phyloP scores from a whole-genome alignment of 2,113 vertebrate species.

The Poicephalus gulielmi region DNA sequence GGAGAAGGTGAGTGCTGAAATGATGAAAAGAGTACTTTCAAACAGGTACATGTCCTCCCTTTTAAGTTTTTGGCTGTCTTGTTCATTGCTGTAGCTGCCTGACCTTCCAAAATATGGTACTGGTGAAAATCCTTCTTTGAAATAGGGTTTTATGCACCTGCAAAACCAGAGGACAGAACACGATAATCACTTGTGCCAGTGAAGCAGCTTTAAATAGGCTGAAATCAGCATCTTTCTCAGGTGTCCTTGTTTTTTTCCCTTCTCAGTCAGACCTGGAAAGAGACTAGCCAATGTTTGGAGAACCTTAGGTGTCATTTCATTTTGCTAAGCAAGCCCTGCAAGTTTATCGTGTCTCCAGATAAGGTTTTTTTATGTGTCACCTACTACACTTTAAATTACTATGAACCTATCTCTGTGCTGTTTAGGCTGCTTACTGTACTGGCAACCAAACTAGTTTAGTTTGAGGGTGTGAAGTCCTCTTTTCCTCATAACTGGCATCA shows the following conservation, averaged over 20 bases:
- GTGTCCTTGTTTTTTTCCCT: not conserved
- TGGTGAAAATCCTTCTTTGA: not conserved
- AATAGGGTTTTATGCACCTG: not conserved
- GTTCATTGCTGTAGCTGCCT: not conserved
- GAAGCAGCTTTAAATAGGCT: not conserved
- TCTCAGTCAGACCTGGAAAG: not conserved
- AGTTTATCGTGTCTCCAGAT: not conserved
- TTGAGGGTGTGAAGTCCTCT: not conserved
- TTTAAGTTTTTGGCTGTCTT: not conserved
- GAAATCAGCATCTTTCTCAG: not conserved
- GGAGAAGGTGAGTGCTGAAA: not conserved
- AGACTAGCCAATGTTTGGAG: not conserved
- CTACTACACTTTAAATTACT: not conserved
- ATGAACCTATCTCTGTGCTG: not conserved
- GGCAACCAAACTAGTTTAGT: not conserved
- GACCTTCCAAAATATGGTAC: not conserved
- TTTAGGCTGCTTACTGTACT: not conserved
- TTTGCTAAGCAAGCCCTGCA: not conserved
- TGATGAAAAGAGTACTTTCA: not conserved
- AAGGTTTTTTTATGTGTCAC: not conserved
- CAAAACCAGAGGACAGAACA: not conserved
- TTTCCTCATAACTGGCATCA: slow-evolving; percentile 7
- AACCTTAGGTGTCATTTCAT: not conserved
- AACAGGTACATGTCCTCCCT: not conserved
- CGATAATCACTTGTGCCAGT: not conserved